Conservation (phyloP, 2,113 vertebrate genomes). For the Gavialis gangeticus region DNA sequence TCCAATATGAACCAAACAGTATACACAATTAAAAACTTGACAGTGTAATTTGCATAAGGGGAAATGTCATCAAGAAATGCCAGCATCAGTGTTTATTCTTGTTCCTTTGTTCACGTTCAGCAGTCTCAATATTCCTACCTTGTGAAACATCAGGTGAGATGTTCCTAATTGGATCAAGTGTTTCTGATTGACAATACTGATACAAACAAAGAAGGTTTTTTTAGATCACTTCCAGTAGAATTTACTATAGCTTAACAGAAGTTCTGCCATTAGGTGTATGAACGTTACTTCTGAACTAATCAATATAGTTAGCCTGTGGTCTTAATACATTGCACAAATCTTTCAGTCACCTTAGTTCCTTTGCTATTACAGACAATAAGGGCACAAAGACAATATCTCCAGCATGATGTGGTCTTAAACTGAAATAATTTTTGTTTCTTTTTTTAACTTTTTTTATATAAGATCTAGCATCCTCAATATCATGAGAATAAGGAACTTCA, state of each 20-base stretch:
- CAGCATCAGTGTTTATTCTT: background rate
- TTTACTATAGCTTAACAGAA: background rate
- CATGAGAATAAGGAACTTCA: conserved; percentile 23
- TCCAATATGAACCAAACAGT: conserved; percentile 51
- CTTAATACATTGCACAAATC: background rate
- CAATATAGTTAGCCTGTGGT: background rate
- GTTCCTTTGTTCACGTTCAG: background rate
- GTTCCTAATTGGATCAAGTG: background rate
- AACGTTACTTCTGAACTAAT: background rate
- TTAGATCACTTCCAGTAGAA: background rate
- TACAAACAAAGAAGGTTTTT: background rate
- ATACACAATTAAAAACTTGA: conserved; percentile 32
- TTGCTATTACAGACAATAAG: background rate
- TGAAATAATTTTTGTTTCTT: background rate
- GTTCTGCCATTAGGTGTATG: background rate
- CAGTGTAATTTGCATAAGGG: background rate
- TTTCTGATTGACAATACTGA: background rate
- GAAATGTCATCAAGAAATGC: background rate
- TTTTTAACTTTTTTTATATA: background rate
- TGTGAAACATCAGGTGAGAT: background rate
- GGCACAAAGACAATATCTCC: background rate
- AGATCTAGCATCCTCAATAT: conserved; percentile 30
- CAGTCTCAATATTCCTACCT: conserved; percentile 7
- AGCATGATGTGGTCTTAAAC: background rate
- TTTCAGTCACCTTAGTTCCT: background rate